These are phyloP conservation scores for Wasmannia auropunctata DNA, from an alignment of 1,140 invertebrate species.

Conservation along the genomic window DNA sequence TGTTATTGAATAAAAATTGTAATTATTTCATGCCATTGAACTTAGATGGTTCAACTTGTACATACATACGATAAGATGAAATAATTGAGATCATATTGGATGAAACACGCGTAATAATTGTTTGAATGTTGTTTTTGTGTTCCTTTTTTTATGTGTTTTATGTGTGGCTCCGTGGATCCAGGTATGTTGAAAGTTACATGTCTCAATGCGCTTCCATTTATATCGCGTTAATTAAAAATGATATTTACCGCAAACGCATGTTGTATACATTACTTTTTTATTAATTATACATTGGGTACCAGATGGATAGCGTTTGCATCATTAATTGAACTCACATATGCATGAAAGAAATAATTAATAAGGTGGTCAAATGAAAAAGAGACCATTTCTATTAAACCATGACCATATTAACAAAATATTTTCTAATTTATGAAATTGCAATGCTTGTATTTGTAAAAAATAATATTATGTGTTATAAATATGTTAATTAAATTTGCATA, in stretches of 20 bases:
- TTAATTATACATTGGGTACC: background rate
- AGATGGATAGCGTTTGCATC: background rate
- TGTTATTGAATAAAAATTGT: slow-evolving; percentile 32
- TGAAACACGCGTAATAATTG: slow-evolving; percentile 40
- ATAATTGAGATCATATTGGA: slow-evolving; percentile 9
- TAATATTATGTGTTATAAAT: no score
- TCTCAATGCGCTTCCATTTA: background rate
- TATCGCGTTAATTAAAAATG: background rate
- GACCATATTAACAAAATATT: background rate
- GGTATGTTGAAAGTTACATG: slow-evolving; percentile 78
- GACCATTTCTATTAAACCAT: background rate
- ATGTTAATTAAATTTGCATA: no score
- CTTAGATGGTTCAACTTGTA: slow-evolving; percentile 17
- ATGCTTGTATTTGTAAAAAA: no score
- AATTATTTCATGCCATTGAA: slow-evolving; percentile 14
- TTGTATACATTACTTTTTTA: background rate
- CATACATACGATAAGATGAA: background rate
- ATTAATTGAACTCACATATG: slow-evolving; percentile 14
- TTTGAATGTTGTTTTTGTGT: slow-evolving; percentile 72
- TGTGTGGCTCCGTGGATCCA: slow-evolving; percentile 77
- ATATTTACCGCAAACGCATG: background rate
- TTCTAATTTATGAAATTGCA: background rate
- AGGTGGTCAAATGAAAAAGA: background rate
- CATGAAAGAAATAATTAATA: slow-evolving; percentile 14
- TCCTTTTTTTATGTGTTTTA: slow-evolving; percentile 78